phyloP scores from a whole-genome alignment of 1,140 invertebrate genomes.

The Euglossa dilemma region DNA sequence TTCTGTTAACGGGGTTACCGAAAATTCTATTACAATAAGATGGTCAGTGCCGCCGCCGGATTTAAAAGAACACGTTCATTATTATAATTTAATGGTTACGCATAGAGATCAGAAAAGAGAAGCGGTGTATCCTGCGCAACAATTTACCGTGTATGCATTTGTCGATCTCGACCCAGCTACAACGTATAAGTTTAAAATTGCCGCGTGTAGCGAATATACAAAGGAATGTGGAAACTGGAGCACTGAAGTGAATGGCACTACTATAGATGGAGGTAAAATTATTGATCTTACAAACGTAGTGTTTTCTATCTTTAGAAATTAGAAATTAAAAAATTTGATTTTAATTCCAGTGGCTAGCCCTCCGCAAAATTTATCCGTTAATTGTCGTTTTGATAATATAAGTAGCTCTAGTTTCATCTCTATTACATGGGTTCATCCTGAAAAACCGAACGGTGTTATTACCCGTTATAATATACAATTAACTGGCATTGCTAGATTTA shows the following conservation, averaged over 20 bases:
- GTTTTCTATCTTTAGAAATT: constrained; percentile 4
- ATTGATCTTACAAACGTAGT: neutral
- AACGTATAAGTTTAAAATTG: constrained; percentile 89
- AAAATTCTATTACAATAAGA: constrained; percentile 89
- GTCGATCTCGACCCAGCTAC: constrained; percentile 89
- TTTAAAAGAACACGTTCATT: constrained; percentile 88
- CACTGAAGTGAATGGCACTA: constrained; percentile 88
- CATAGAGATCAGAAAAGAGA: constrained; percentile 84
- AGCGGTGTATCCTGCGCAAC: constrained; percentile 85
- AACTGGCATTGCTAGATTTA: constrained; percentile 84
- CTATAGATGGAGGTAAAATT: constrained; percentile 87
- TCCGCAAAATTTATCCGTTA: constrained; percentile 85
- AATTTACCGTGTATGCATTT: constrained; percentile 88
- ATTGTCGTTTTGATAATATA: constrained; percentile 86
- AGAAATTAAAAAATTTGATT: constrained; percentile 12
- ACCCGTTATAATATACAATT: constrained; percentile 87
- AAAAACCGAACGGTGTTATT: constrained; percentile 89
- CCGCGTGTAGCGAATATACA: constrained; percentile 90
- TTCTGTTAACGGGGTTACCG: constrained; percentile 89
- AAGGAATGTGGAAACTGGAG: constrained; percentile 89
- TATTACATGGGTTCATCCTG: constrained; percentile 88
- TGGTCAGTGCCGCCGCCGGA: constrained; percentile 87
- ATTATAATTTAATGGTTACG: constrained; percentile 88
- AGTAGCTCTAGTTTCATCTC: constrained; percentile 85
- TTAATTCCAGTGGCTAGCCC: constrained; percentile 82